phyloP scores from a whole-genome alignment of 1,140 invertebrate species.

The Trachymyrmex septentrionalis region DNA sequence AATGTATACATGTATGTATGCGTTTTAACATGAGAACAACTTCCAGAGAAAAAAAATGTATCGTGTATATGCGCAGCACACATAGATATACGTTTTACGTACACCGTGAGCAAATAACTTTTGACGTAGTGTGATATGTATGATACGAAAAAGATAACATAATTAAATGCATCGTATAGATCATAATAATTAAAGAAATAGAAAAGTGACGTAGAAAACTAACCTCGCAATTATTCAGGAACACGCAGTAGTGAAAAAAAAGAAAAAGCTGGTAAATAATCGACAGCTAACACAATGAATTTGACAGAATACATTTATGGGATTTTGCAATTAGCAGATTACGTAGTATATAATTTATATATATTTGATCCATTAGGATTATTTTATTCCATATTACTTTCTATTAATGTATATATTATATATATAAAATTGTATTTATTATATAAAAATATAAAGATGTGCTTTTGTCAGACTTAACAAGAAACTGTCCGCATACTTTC shows the following conservation, averaged over 20 bases:
- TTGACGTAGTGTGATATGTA: conserved; percentile 20
- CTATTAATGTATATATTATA: too few species aligned
- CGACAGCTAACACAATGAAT: conserved; percentile 59
- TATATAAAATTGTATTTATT: conserved; percentile 17
- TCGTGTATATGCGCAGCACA: conserved; percentile 65
- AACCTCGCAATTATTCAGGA: conserved; percentile 84
- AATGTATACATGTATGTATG: conserved; percentile 27
- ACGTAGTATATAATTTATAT: neutral
- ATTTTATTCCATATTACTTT: conserved; percentile 3
- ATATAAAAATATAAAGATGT: conserved; percentile 26
- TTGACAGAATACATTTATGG: conserved; percentile 55
- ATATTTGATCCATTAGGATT: neutral
- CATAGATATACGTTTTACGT: conserved; percentile 43
- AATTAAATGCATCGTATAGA: conserved; percentile 60
- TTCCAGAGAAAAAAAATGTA: conserved; percentile 55
- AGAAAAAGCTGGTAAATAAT: conserved; percentile 83
- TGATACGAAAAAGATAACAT: conserved; percentile 52
- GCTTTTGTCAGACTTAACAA: neutral
- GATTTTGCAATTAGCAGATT: conserved; percentile 47
- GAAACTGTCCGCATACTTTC: neutral
- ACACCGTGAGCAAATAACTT: conserved; percentile 39
- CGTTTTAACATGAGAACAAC: conserved; percentile 37
- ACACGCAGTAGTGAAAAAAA: conserved; percentile 81
- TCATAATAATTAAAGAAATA: conserved; percentile 82
- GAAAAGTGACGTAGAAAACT: conserved; percentile 86